Conservation (phyloP, 1,140 invertebrate genomes). For the Micrasema minimum region DNA sequence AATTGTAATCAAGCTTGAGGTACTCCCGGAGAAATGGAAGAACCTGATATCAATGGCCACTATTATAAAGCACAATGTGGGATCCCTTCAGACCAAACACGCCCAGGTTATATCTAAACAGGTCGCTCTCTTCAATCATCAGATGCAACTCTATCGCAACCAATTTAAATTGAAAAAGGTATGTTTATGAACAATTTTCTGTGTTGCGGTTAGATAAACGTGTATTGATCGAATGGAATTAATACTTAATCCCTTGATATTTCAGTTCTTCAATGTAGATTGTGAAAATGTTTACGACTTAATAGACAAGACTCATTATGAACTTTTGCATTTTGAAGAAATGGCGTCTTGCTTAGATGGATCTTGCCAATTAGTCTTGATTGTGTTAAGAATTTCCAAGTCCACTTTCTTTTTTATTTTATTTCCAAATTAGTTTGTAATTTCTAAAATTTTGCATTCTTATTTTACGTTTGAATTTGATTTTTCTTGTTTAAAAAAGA, state of each 20-base stretch:
- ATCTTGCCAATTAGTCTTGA: slow-evolving; percentile 85
- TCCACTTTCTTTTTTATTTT: too few relatives aligned
- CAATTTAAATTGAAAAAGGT: slow-evolving; percentile 71
- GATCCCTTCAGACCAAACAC: slow-evolving; percentile 77
- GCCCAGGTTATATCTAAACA: slow-evolving; percentile 72
- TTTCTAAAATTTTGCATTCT: too few relatives aligned
- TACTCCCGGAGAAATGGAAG: slow-evolving; percentile 89
- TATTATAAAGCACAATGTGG: slow-evolving; percentile 87
- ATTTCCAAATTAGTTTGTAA: too few relatives aligned
- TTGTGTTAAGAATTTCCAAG: too few relatives aligned
- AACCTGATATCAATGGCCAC: slow-evolving; percentile 86
- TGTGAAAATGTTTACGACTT: slow-evolving; percentile 80
- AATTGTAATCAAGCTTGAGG: slow-evolving; percentile 73
- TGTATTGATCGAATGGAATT: too few relatives aligned
- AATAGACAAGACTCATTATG: slow-evolving; percentile 79
- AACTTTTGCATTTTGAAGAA: slow-evolving; percentile 75
- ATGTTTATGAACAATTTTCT: not conserved
- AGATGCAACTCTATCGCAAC: slow-evolving; percentile 81
- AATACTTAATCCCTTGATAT: slow-evolving; percentile 2
- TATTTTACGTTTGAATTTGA: too few relatives aligned
- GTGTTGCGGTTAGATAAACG: too few relatives aligned
- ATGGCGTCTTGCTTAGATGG: slow-evolving; percentile 76
- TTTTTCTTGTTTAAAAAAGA: too few relatives aligned
- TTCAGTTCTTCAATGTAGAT: slow-evolving; percentile 75
- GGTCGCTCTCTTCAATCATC: slow-evolving; percentile 81